phyloP scores from a whole-genome alignment of 2,797 vertebrate genomes.

The Otolemur crassicaudatus region DNA sequence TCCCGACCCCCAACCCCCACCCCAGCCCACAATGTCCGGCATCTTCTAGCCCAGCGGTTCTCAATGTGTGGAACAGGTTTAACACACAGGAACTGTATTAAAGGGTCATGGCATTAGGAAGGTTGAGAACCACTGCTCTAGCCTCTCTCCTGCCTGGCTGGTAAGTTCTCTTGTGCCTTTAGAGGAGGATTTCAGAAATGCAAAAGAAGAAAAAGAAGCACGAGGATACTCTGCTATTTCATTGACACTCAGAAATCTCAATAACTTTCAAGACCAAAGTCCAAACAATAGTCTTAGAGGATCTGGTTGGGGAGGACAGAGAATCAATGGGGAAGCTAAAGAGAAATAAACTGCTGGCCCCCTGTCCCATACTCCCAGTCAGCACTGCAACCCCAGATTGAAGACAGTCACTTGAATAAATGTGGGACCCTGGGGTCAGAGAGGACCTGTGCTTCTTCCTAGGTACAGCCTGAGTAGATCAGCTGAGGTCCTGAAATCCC shows the following conservation, averaged over 20 bases:
- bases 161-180: neutral
- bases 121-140: neutral
- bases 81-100: too few relatives aligned
- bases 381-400: neutral
- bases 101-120: too few relatives aligned
- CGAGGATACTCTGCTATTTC: neutral
- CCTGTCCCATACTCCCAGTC: neutral
- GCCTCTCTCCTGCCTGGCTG: neutral
- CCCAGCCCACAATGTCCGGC: too few relatives aligned
- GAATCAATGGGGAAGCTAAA: neutral
- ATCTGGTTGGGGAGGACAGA: neutral
- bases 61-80: too few relatives aligned
- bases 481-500: neutral
- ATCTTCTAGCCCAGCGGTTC: neutral
- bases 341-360: neutral
- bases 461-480: neutral
- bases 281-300: neutral
- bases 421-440: neutral
- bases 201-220: neutral
- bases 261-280: neutral
- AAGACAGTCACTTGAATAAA: neutral
- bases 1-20: neutral
- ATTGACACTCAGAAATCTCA: neutral
- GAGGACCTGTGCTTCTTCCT: neutral
- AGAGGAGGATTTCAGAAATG: neutral